Evolutionary conservation across 1,140 invertebrate genomes (phyloP), one percentile per base, ranked within the genome.

Genomic region (Listronotus oregonensis): DNA sequence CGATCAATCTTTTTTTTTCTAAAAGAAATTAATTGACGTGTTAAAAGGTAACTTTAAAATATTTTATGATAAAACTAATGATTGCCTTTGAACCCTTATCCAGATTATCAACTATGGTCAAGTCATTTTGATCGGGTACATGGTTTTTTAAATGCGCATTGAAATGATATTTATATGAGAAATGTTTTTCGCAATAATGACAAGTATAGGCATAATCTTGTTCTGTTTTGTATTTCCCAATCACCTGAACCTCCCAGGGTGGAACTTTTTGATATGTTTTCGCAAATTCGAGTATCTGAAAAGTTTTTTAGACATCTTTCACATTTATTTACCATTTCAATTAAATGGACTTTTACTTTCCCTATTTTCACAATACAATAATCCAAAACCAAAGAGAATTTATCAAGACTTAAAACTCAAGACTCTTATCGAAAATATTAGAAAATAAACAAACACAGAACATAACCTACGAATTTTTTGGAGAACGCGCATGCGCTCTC

Each of bases 111-210:
- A 27, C 21, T 27, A 27, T 27, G 21, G 21, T 27, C 21, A 27
- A 27, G 15, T 47, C 14, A 47, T 17, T 47, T 47, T 17, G 12
- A 47, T 47, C 15, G 15, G 15, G 44, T 47, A 12, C 44, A 47
- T 47, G 44, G 11, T 47, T 47, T 47, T 47, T 47, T 47, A 47
- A 47, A 47, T 47, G 44, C 3, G 44, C 11, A 47, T 12, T 47
- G 44, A 47, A 47, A 47, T 47, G 44, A 47, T 47, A 3, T 47
- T 47, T 47, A 17, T 47, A 17, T 47, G 44, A 14, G 15, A 47
- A 47, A 47, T 47, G 44, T 14, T 17, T 14, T 14, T 47, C 44
- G 9, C 44, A 47, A 17, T 47, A 27, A 47, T 47, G 15, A 17
- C 15, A 47, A 17, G 44, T 47, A 47, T 14, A 47, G 15, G 44